These are phyloP conservation scores for Macaria liturata DNA, from an alignment of 2,888 invertebrate species.

Conservation along the genomic window DNA sequence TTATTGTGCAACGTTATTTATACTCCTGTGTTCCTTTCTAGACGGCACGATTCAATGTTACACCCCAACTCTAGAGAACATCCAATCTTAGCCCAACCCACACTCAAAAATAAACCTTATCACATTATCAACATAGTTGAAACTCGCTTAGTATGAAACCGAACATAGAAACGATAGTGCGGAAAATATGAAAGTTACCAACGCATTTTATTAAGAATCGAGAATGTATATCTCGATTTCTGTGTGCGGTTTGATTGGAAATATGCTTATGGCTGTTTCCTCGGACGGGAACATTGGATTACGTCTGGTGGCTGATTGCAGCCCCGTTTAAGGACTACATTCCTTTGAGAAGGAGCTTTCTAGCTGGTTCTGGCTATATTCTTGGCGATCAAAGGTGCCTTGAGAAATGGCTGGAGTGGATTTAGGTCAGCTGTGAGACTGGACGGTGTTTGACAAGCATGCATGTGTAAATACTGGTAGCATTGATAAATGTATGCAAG, in stretches of 20 bases:
- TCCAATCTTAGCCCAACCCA: slow-evolving; percentile 24
- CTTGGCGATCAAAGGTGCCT: slow-evolving; percentile 1
- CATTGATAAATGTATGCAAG: too few species aligned
- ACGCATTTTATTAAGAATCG: slow-evolving; percentile 78
- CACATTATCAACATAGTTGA: rapidly evolving
- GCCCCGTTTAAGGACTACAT: slow-evolving; percentile 15
- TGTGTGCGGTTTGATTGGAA: slow-evolving; percentile 75
- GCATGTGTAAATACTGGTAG: too few species aligned
- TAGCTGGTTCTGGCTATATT: slow-evolving; percentile 1
- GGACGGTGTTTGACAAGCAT: too few species aligned
- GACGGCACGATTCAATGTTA: slow-evolving; percentile 60
- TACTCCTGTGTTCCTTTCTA: slow-evolving; percentile 66
- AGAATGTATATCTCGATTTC: slow-evolving; percentile 64
- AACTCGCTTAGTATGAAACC: slow-evolving; percentile 8
- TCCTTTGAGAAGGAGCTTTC: slow-evolving; percentile 14
- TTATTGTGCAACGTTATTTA: slow-evolving; percentile 81
- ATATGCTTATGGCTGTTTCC: slow-evolving; percentile 71
- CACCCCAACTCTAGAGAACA: slow-evolving; percentile 32
- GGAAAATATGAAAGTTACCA: slow-evolving; percentile 55
- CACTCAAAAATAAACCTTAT: slow-evolving; percentile 32
- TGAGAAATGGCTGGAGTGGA: not conserved
- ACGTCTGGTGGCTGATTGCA: slow-evolving; percentile 64
- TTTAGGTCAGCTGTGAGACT: not conserved
- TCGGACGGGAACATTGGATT: slow-evolving; percentile 59
- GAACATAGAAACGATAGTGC: slow-evolving; percentile 31